These are phyloP conservation scores for Stegostoma tigrinum DNA, from an alignment of 2,113 vertebrate species.

Conservation along the genomic window DNA sequence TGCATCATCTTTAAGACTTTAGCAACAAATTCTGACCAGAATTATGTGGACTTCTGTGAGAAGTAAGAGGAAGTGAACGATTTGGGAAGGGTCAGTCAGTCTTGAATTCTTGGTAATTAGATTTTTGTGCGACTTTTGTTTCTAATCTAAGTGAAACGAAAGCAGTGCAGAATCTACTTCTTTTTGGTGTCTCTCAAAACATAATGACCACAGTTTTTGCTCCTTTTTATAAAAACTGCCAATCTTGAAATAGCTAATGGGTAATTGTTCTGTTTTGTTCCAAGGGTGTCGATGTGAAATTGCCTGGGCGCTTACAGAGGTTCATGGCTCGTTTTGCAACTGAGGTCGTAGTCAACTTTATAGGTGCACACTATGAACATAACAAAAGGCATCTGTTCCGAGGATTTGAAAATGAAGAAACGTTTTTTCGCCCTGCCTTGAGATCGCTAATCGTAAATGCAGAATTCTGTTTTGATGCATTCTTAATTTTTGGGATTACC, in stretches of 20 bases:
- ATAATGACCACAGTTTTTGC: not conserved
- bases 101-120: too few relatives aligned
- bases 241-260: not conserved
- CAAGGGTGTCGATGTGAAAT: not conserved
- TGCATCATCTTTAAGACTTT: not conserved
- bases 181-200: not conserved
- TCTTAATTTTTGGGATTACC: not conserved
- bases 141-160: not conserved
- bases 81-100: not conserved
- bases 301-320: not conserved
- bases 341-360: not conserved
- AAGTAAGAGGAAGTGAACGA: not conserved
- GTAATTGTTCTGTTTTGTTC: not conserved
- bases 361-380: conserved; percentile 25
- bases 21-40: not conserved
- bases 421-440: conserved; percentile 34
- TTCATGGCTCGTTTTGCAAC: not conserved
- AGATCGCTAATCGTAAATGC: conserved; percentile 32
- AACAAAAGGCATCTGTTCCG: conserved; percentile 29
- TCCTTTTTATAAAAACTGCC: not conserved
- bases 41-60: not conserved
- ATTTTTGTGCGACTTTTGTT: not conserved
- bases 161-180: not conserved
- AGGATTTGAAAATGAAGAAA: conserved; percentile 26
- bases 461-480: not conserved